Evolutionary conservation across 2,113 vertebrate species (phyloP).

Genomic region (Otus sunia): DNA sequence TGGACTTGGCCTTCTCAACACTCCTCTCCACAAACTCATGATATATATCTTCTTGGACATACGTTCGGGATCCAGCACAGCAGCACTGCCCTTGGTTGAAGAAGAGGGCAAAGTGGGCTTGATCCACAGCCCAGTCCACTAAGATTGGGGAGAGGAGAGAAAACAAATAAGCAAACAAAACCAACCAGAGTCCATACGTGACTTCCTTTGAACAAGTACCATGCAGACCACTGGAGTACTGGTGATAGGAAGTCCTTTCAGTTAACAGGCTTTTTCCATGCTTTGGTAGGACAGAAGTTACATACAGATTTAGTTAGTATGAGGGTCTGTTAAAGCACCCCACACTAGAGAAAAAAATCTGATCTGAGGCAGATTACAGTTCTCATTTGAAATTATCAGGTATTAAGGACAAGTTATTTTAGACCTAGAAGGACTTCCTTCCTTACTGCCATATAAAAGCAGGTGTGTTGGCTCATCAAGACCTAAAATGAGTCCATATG

Average conservation of each 20-base stretch:
- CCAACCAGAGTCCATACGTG: not conserved
- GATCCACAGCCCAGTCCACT: slow-evolving; percentile 96
- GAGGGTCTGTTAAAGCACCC: not conserved
- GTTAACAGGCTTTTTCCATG: not conserved
- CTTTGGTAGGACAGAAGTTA: not conserved
- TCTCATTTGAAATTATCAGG: not conserved
- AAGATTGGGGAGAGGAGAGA: not conserved
- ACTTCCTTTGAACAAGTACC: not conserved
- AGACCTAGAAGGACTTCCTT: not conserved
- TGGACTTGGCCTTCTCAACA: slow-evolving; percentile 81
- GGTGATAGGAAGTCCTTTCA: not conserved
- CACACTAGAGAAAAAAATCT: not conserved
- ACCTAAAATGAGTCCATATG: not conserved
- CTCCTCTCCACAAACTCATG: slow-evolving; percentile 91
- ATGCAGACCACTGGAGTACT: not conserved
- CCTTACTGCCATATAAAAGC: not conserved
- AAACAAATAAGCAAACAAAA: not conserved
- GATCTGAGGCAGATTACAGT: not conserved
- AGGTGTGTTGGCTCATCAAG: not conserved
- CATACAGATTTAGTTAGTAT: not conserved
- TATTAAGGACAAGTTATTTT: not conserved
- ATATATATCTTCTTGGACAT: slow-evolving; percentile 90
- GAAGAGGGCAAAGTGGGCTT: slow-evolving; percentile 92
- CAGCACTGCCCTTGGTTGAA: slow-evolving; percentile 99
- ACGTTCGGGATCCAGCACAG: slow-evolving; percentile 90